Base-by-base conservation (phyloP, 2,888 invertebrate species). In the Strigamia crassipes region DNA sequence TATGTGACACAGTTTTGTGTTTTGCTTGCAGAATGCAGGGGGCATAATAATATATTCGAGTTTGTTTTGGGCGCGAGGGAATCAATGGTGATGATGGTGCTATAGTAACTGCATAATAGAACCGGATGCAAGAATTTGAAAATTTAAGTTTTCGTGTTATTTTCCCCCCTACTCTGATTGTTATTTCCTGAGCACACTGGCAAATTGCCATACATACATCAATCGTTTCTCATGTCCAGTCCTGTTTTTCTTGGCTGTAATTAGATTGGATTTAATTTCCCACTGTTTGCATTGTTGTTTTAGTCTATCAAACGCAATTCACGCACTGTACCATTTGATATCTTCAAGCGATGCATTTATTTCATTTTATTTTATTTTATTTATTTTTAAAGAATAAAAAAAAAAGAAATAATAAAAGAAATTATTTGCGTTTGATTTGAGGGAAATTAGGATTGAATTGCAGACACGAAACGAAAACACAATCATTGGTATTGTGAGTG, bases 191-290 rank as follows among this genome's bases (percentile, higher is more conserved):
- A 66, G 23, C 12, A 21, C 23, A 12, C 21, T 66, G 61, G 61
- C 61, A 66, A 66, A 21, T 66, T 21, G 61, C 61, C 61, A 66
- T 23, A 66, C 61, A 66, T 23, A 66, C 61, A 66, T 66, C 61
- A 66, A 66, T 66, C 61, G 61, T 66, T 66, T 66, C 61, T 66
- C 46, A 66, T 66, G 61, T 66, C 61, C 61, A 66, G 61, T 66
- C 4, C 61, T 66, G 61, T 66, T 66, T 66, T 66, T 66, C 61
- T 66, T 66, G 61, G 61, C 61, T 21, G 21, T 66, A 66, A 66
- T 66, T 66, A 66, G 61, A 5, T 66, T 21, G 61, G 61, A 23
- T 66, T 66, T 66, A 66, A 66, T 66, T 66, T 66, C 61, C 61
- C 18, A 66, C 61, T 23, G 61, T 21, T 66, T 66, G 61, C 18